Evolutionary conservation across 1,140 invertebrate species (phyloP).

Genomic region (Zaprionus ornatus): DNA sequence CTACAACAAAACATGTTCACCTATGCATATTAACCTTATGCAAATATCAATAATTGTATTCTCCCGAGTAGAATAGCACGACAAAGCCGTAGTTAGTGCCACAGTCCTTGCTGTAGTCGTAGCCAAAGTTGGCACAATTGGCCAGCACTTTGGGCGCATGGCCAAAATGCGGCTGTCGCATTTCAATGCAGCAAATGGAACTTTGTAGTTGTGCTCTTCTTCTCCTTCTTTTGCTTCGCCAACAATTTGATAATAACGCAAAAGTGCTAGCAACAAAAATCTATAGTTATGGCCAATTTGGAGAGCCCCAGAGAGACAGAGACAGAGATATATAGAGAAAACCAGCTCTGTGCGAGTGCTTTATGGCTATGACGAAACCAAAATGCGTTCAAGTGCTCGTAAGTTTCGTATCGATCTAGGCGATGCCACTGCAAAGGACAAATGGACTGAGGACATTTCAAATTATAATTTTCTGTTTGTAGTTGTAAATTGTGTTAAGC

Average conservation of each 20-base stretch:
- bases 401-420: constrained; percentile 61
- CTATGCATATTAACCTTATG: constrained; percentile 13
- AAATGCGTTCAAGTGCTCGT: constrained; percentile 37
- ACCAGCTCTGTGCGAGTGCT: constrained; percentile 20
- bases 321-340: neutral
- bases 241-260: constrained; percentile 63
- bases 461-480: constrained; percentile 44
- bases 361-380: constrained; percentile 64
- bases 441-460: constrained; percentile 37
- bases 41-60: constrained; percentile 26
- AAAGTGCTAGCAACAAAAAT: constrained; percentile 44
- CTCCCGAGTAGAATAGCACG: neutral
- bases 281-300: constrained; percentile 58
- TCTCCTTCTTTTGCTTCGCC: constrained; percentile 30
- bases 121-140: constrained; percentile 43
- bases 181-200: constrained; percentile 60
- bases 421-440: constrained; percentile 22
- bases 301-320: constrained; percentile 11
- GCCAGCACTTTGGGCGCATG: constrained; percentile 63
- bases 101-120: constrained; percentile 23
- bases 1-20: neutral
- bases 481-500: constrained; percentile 70
- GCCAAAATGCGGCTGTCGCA: constrained; percentile 72
- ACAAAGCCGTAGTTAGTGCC: neutral
- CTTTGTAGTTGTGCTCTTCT: constrained; percentile 39